Evolutionary conservation across 1,140 invertebrate species (phyloP), one percentile per base, ranked within the genome.

Genomic region (Ericerus pela): DNA sequence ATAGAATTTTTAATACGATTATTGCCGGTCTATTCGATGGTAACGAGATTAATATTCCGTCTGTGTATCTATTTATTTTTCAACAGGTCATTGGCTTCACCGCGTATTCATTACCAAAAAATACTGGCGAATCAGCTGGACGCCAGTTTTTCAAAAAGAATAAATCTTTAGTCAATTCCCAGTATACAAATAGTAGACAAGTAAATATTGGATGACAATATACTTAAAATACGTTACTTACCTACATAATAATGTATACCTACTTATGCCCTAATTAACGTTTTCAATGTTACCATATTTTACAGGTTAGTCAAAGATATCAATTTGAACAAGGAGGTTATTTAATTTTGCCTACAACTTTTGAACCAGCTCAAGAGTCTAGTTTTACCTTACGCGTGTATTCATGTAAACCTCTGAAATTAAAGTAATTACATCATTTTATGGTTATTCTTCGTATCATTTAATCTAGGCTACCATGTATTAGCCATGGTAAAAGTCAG

Each of bases 131-230:
- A 63, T 77, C 76, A 11, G 80, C 82, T 61, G 77, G 77, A 51
- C 80, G 77, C 65, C 70, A 77, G 14, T 92, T 89, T 65, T 93
- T 92, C 65, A 91, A 88, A 68, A 87, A 82, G 61, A 85, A 87
- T 60, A 91, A 90, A 62, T 89, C 85, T 18, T 73, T 88, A 43
- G 78, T 90, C 6, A 93, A 92, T 69, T 91, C 88, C 0, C 85
- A 91, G 63, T 94, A 93, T 65, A 90, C 87, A 11, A 94, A 94
- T 66, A 89, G 86, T 64, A 73, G 88, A 61, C 88, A 93, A 73
- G 88, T 92, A 30, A 82, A 79, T 60, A 10, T 47, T 53, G 11
- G 41, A 38, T 62, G 20, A 51, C 47, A 47, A 53, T n/a, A 5
- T 36, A 24, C 53, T 53, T 26, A 37, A 28, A 6, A 8, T 51